Conservation (phyloP, 2,888 invertebrate genomes). For the Plebejus anna region DNA sequence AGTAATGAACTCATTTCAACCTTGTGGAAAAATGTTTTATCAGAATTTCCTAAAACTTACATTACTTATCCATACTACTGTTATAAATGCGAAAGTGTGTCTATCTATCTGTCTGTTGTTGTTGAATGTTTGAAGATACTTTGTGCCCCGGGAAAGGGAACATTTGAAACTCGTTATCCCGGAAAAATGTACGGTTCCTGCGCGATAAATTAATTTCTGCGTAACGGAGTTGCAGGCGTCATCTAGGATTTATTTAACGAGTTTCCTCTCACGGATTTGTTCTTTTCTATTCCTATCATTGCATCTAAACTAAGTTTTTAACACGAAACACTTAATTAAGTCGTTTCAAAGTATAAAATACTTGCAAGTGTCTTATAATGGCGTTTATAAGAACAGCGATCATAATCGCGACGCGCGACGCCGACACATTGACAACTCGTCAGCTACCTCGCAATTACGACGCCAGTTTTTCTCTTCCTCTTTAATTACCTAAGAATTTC, state of each 20-base stretch:
- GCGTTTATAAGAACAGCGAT: constrained; percentile 24
- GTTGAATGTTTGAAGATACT: too few relatives aligned
- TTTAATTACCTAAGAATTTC: constrained; percentile 61
- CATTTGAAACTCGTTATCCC: too few relatives aligned
- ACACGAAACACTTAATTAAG: constrained; percentile 6
- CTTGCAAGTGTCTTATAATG: neutral
- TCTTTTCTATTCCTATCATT: neutral
- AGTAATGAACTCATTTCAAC: neutral
- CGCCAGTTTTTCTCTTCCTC: constrained; percentile 55
- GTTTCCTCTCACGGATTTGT: neutral
- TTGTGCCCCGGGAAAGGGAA: too few relatives aligned
- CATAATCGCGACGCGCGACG: constrained; percentile 32
- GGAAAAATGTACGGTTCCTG: too few relatives aligned
- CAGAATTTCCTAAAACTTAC: neutral
- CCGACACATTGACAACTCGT: constrained; percentile 38
- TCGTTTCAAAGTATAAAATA: constrained; percentile 4
- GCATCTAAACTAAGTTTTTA: neutral
- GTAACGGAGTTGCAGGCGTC: too few relatives aligned
- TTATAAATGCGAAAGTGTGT: too few relatives aligned
- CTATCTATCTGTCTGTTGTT: too few relatives aligned
- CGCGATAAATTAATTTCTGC: too few relatives aligned
- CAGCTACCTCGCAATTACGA: constrained; percentile 45
- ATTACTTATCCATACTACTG: neutral
- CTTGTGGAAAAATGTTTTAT: constrained; percentile 2
- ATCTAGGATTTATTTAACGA: too few relatives aligned